These are phyloP conservation scores for Florisuga fusca DNA, from an alignment of 2,797 vertebrate genomes.

Conservation along the genomic window DNA sequence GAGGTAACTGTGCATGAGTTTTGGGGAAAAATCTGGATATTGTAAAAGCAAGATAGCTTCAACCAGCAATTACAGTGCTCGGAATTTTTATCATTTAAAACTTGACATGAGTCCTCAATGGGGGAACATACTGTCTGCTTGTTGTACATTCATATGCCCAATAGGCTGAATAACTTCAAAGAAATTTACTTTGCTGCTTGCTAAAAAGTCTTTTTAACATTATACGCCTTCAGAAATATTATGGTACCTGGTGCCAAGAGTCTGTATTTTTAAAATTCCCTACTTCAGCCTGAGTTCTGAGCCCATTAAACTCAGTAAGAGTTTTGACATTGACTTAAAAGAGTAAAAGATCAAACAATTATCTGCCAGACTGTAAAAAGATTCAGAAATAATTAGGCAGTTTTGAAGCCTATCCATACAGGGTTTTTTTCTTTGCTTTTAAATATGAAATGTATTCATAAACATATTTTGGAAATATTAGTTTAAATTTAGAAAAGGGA, in stretches of 20 bases:
- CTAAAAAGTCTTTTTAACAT: conserved; percentile 46
- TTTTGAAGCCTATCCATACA: conserved; percentile 45
- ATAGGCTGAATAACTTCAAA: conserved; percentile 53
- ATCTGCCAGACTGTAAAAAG: conserved; percentile 53
- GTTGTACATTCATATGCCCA: conserved; percentile 15
- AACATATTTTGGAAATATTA: conserved; percentile 58
- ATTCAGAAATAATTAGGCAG: conserved; percentile 59
- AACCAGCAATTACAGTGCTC: not conserved
- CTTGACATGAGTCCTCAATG: not conserved
- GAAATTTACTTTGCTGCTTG: not conserved
- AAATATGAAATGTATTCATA: conserved; percentile 26
- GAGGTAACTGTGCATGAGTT: not conserved
- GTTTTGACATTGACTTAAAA: conserved; percentile 56
- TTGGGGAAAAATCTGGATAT: not conserved
- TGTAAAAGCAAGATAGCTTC: not conserved
- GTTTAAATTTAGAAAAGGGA: conserved; percentile 28
- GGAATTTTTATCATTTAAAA: not conserved
- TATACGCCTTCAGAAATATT: conserved; percentile 44
- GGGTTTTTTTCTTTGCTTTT: conserved; percentile 45
- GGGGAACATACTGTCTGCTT: not conserved
- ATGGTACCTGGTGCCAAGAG: conserved; percentile 28
- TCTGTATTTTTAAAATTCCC: conserved; percentile 64
- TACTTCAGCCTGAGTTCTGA: conserved; percentile 22
- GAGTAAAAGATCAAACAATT: conserved; percentile 61
- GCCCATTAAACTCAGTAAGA: conserved; percentile 36